Evolutionary conservation across 2,888 invertebrate genomes (phyloP), one percentile per base, ranked within the genome.

Genomic region (Andrena bicolor): DNA sequence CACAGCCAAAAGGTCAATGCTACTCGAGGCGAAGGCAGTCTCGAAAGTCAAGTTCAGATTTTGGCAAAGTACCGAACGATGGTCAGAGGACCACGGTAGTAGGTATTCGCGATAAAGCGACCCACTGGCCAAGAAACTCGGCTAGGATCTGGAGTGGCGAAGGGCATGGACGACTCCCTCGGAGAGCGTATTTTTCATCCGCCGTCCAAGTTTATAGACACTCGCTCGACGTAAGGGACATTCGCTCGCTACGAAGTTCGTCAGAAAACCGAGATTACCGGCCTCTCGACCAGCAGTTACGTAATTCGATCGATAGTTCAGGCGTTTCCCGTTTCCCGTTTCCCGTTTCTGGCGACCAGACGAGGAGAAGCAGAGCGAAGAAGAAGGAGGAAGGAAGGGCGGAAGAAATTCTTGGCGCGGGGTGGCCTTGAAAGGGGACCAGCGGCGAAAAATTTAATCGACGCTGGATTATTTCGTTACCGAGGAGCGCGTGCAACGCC

Each of bases 301-400:
- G 90, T 89, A 89, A 89, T 89, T 89, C 90, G 86, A 90, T 89
- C 89, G 87, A 89, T 89, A 88, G 86, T 84, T 89, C 82, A 89
- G 84, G 87, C 82, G 90, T 89, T 83, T 90, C 84, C 80, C 87
- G 70, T 81, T 83, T 90, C 84, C 80, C 87, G 70, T 81, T 83
- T 90, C 84, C 80, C 87, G 70, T 81, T 90, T 84, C 88, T 82
- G 77, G 61, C 81, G 68, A 61, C 76, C 77, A 56, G 82, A 79
- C 82, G 73, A 64, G 60, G 26, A 48, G 79, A 35, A 49, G 13
- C 41, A 20, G 30, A 30, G 30, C 10, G 10, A n/a, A 30, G 64
- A 23, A 23, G 23, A 7, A 30, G 26, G 23, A n/a, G n/a, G 5
- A 23, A 26, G 1, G 65, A 48, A 30, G 65, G 64, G 28, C 26